Conservation (phyloP, 2,888 invertebrate genomes). For the Zygothrica quintamaculata region DNA sequence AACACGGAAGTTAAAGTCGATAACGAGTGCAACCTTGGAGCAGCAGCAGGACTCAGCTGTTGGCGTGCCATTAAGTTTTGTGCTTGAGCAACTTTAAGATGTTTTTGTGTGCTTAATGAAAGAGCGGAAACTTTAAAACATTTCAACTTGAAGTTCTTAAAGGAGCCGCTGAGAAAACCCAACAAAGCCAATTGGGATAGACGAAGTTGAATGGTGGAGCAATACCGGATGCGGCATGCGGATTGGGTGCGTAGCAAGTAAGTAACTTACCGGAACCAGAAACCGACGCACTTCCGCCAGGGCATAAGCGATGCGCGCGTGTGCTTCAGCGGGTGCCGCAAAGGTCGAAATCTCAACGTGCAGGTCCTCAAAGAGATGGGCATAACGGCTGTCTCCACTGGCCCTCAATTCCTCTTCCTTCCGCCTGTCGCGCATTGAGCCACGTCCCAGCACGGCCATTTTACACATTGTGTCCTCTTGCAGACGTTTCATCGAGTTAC, state of each 20-base stretch:
- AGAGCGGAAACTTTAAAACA: constrained; percentile 48
- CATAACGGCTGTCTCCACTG: constrained; percentile 96
- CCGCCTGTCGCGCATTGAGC: constrained; percentile 96
- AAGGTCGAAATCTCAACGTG: constrained; percentile 97
- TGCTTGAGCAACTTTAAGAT: constrained; percentile 59
- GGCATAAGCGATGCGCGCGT: constrained; percentile 93
- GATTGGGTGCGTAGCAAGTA: background rate
- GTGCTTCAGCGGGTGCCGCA: constrained; percentile 95
- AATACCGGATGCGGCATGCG: background rate
- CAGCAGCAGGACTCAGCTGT: constrained; percentile 8
- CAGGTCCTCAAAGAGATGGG: constrained; percentile 95
- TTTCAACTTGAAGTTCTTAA: constrained; percentile 15
- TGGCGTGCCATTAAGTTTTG: constrained; percentile 41
- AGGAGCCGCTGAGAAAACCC: constrained; percentile 29
- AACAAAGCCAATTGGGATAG: constrained; percentile 33
- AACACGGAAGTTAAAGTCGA: constrained; percentile 73
- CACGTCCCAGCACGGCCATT: constrained; percentile 96
- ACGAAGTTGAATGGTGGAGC: background rate
- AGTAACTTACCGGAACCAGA: constrained; percentile 89
- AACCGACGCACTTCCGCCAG: constrained; percentile 92
- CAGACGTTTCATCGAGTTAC: constrained; percentile 94
- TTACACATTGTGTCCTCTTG: constrained; percentile 98
- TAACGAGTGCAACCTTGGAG: constrained; percentile 72
- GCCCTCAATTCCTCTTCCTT: constrained; percentile 97
- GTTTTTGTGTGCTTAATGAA: constrained; percentile 29